Base-by-base conservation (phyloP, 2,113 vertebrate genomes). In the Oreochromis tanganicae region DNA sequence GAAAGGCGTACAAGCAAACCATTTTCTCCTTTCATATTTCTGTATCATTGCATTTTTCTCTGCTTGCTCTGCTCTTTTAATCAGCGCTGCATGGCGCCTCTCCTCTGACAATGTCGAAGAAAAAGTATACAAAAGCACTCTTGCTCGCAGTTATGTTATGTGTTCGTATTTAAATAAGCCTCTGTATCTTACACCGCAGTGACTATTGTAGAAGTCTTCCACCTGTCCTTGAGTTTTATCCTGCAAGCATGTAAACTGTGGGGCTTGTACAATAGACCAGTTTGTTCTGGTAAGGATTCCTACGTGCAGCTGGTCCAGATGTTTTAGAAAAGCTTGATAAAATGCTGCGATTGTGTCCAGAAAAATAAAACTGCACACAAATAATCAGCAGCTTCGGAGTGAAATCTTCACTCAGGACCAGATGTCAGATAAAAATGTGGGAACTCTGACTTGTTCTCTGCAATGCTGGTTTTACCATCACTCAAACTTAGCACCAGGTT, bases 141-240 rank as follows among this genome's bases (percentile, higher is more conserved):
- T 87, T 63, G 82, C 81, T 90, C 87, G 84, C 94, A 88, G 93
- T 91, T 78, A 84, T 89, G 86, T 92, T 91, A 87, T 82, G 91
- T 89, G 88, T 90, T 82, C 29, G 9, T 89, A 82, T 89, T 89
- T 89, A 90, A 90, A 87, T 73, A 88, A 87, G 55, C 87, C 57
- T 91, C 21, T 12, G 66, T 81, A 89, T 89, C 59, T 82, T 38
- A 79, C 87, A 6, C 79, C n/a, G 32, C 85, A 3, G 87, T 46
- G 80, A 90, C 85, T 90, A 54, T 90, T 86, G 92, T 90, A 88
- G 78, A 90, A 88, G 91, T 89, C 89, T 89, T 92, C 89, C 93
- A 86, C 86, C 83, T 86, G 88, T 90, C 21, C 59, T 89, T 52
- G 32, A 88, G 56, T 85, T 91, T 29, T n/a, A 79, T 88, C 89